Base-by-base conservation (phyloP, 2,888 invertebrate genomes). In the Chrysomela aeneicollis region DNA sequence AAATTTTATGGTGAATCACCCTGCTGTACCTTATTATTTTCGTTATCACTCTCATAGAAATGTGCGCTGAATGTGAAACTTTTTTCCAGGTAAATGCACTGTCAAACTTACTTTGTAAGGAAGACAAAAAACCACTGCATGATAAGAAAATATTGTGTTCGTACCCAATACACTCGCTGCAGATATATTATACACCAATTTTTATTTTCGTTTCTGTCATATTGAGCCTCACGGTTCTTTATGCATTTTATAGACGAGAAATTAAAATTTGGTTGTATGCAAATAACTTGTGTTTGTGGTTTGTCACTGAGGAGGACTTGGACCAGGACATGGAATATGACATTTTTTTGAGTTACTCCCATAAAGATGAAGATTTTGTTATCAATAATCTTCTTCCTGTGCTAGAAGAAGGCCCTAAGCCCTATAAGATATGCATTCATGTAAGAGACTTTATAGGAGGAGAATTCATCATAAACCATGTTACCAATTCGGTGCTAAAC, bases 301-400 rank as follows among this genome's bases (percentile, higher is more conserved):
- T 87, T 59, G 87, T 91, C 2, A 87, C 87, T 0, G 90, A 91
- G 75, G 87, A 89, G 58, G 91, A 91, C 68, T 78, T 91, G 22
- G 92, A 92, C 78, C 87, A 87, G 70, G 87, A 89, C 74, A 87
- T 86, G 74, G 77, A 82, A 37, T 93, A 89, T 80, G 92, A 94
- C 80, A 93, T 91, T 0, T 94, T 94, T 80, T 85, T 94, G 69
- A 92, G 93, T 73, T 94, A 89, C 79, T 90, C 93, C 2, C 90
- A 92, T 78, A 87, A 88, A 77, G 94, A 94, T 79, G 89, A 90
- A 75, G 87, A 87, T 1, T 90, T 91, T 75, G 88, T 92, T 10
- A 83, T 87, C 0, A 86, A 88, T 19, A 84, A 88, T 69, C 79
- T 94, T 65, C 85, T 91, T 50, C 86, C 90, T 0, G 86, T 86